phyloP scores from a whole-genome alignment of 2,113 vertebrate species.

The Tichodroma muraria region DNA sequence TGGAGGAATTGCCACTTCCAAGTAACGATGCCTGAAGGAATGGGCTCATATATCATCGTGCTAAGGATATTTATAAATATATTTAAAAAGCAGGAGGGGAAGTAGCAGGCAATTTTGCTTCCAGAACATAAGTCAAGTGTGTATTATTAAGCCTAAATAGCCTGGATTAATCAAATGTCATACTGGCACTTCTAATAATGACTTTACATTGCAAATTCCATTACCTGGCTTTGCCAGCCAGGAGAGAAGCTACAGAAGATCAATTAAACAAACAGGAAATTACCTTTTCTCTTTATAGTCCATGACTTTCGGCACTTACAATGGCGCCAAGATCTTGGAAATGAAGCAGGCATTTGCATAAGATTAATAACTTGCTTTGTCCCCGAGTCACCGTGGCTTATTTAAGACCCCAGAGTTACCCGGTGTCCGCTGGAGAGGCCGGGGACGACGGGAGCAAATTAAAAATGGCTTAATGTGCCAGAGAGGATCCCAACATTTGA shows the following conservation, averaged over 20 bases:
- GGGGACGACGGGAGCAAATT: slow-evolving; percentile 54
- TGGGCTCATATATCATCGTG: neutral
- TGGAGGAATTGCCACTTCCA: neutral
- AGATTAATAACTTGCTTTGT: slow-evolving; percentile 18
- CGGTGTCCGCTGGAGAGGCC: slow-evolving; percentile 10
- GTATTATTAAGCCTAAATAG: slow-evolving; percentile 55
- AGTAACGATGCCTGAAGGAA: neutral
- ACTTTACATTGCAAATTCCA: slow-evolving; percentile 45
- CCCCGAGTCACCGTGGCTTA: slow-evolving; percentile 1
- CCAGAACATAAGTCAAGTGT: slow-evolving; percentile 38
- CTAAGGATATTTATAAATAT: neutral
- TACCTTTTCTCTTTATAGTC: slow-evolving; percentile 19
- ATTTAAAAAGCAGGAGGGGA: neutral
- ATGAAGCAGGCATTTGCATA: slow-evolving; percentile 40
- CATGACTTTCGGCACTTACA: slow-evolving; percentile 19
- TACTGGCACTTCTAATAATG: slow-evolving; percentile 59
- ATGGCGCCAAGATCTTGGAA: slow-evolving; percentile 4
- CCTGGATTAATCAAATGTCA: slow-evolving; percentile 65
- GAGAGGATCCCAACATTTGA: slow-evolving; percentile 39
- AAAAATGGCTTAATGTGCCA: slow-evolving; percentile 67
- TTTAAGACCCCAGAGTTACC: slow-evolving; percentile 41
- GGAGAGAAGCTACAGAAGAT: slow-evolving; percentile 56
- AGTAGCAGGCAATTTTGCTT: slow-evolving; percentile 26
- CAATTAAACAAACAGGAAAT: slow-evolving; percentile 67
- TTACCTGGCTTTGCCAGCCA: slow-evolving; percentile 39